Conservation (phyloP, 2,888 invertebrate species). For the Oligia fasciuncula region DNA sequence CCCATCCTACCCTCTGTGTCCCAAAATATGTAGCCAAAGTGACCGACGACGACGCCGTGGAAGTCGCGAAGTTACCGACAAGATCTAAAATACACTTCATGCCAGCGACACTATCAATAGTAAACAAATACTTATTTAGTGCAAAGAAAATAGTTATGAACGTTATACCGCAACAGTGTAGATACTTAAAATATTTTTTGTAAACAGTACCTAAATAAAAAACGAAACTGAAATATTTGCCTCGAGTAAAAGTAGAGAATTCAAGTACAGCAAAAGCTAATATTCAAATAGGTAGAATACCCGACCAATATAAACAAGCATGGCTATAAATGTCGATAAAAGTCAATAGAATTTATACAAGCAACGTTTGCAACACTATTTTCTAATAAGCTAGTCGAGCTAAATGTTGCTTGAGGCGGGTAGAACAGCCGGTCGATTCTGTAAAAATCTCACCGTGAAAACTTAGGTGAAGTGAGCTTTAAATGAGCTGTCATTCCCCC, state of each 20-base stretch:
- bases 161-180: not conserved
- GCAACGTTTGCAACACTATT: constrained; percentile 28
- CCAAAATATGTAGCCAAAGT: not conserved
- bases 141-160: not conserved
- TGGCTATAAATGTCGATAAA: constrained; percentile 33
- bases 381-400: constrained; percentile 33
- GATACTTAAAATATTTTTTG: not conserved
- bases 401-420: constrained; percentile 24
- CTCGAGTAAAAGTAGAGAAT: not conserved
- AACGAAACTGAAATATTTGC: not conserved
- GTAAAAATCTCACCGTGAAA: too few species aligned
- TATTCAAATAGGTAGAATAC: constrained; percentile 29
- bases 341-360: constrained; percentile 37
- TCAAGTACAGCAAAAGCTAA: constrained; percentile 7
- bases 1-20: not conserved
- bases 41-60: not conserved
- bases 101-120: too few species aligned
- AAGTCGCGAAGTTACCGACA: not conserved
- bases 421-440: too few species aligned
- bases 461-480: too few species aligned
- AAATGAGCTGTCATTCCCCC: too few species aligned
- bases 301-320: constrained; percentile 24
- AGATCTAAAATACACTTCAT: too few species aligned
- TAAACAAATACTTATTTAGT: not conserved
- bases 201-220: not conserved